Base-by-base conservation (phyloP, 2,113 vertebrate species). In the Dendrocopos noguchii region DNA sequence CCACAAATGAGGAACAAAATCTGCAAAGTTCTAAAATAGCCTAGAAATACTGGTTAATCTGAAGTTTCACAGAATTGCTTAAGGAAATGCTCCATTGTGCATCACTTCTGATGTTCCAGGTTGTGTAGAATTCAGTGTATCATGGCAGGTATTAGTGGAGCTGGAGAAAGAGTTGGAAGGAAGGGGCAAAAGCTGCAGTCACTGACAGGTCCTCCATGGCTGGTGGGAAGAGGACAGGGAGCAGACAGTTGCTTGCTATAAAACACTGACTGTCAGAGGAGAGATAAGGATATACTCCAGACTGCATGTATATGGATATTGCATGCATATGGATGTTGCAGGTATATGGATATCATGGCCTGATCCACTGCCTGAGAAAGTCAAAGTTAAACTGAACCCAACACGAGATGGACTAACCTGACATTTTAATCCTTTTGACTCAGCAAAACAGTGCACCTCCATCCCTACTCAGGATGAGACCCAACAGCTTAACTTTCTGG, bases 21-120 rank as follows among this genome's bases (percentile, higher is more conserved):
- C 89, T 94, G 84, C 79, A 68, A 85, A 94, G 57, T 50, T 91
- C 76, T 96, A 94, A 95, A 96, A 95, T 80, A 94, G 84, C 55
- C 82, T 39, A 72, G 84, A 88, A 92, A 93, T 72, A 91, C 8
- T 78, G 87, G 77, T 63, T 94, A 92, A 91, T 78, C 44, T 68
- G 39, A 74, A 90, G 34, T 80, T 78, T 39, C 66, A 68, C 20
- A 53, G 57, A 92, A 80, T 39, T n/a, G 16, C 47, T 29, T 29
- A 64, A 78, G 75, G 80, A 95, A 78, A 91, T 25, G 56, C 50
- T 89, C 65, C 81, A 46, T 22, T 0, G 1, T 14, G 7, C 28
- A 73, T 63, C 73, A 34, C 25, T 71, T n/a, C 28, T 70, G 77
- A 79, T 39, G 39, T 20, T 71, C 75, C 33, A 56, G 57, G 28